These are phyloP conservation scores for Pyrrhosoma nymphula DNA, from an alignment of 2,888 invertebrate species.

Conservation along the genomic window DNA sequence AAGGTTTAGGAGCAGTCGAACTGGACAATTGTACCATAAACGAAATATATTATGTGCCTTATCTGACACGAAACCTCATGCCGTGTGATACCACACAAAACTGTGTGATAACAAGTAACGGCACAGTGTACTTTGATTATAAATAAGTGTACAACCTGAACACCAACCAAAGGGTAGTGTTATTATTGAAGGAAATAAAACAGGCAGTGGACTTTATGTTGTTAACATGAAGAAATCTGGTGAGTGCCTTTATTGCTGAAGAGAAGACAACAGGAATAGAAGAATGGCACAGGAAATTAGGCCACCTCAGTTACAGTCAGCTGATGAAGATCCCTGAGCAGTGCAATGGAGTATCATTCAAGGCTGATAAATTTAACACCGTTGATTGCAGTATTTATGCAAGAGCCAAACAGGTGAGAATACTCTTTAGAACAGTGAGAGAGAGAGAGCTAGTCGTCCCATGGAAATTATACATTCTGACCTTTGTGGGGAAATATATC, in stretches of 20 bases:
- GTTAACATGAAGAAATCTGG: background rate
- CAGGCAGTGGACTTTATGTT: background rate
- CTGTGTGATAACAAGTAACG: background rate
- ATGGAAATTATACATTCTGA: constrained; percentile 11
- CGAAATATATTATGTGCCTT: background rate
- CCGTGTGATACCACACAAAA: no score
- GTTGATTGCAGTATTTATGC: background rate
- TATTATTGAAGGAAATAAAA: background rate
- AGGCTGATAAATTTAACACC: background rate
- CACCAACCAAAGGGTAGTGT: background rate
- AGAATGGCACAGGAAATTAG: background rate
- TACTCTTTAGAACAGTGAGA: constrained; percentile 7
- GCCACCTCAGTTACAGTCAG: background rate
- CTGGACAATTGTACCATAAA: background rate
- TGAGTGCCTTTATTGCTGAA: background rate
- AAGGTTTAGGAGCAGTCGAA: background rate
- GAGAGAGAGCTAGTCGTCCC: constrained; percentile 9
- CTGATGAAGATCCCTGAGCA: background rate
- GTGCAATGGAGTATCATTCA: background rate
- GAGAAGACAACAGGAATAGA: background rate
- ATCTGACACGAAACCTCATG: background rate
- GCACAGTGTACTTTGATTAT: background rate
- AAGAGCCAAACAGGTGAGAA: constrained; percentile 16
- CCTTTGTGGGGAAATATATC: background rate
- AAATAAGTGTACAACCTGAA: no score